Evolutionary conservation across 2,113 vertebrate species (phyloP).

Genomic region (Bungarus multicinctus): DNA sequence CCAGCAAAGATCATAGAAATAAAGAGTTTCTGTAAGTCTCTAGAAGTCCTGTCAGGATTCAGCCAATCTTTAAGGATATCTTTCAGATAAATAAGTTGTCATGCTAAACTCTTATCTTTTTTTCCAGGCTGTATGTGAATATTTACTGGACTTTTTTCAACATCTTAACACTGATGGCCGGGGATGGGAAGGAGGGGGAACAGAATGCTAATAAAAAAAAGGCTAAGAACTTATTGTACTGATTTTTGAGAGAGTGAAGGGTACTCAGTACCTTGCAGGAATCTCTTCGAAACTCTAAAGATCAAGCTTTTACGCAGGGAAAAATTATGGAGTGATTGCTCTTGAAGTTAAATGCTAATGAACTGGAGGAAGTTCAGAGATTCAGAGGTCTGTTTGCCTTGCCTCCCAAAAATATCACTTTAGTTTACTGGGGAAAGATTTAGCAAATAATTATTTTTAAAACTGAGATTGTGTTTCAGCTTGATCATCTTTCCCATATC

Average conservation of each 20-base stretch:
- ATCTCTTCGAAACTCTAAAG: conserved; percentile 50
- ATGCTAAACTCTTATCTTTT: conserved; percentile 27
- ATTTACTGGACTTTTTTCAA: not conserved
- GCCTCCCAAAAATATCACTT: no score
- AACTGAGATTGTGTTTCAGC: not conserved
- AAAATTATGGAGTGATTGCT: conserved; percentile 60
- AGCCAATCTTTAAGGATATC: conserved; percentile 43
- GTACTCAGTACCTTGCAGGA: conserved; percentile 58
- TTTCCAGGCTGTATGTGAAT: conserved; percentile 22
- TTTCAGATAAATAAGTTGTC: conserved; percentile 45
- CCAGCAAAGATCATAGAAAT: conserved; percentile 43
- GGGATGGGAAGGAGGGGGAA: not conserved
- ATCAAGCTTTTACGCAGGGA: conserved; percentile 50
- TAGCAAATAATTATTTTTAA: not conserved
- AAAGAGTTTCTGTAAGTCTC: conserved; percentile 31
- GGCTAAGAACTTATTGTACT: conserved; percentile 46
- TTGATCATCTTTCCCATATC: not conserved
- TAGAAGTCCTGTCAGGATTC: conserved; percentile 39
- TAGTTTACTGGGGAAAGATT: not conserved
- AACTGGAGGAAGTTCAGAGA: conserved; percentile 38
- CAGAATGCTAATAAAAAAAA: conserved; percentile 42
- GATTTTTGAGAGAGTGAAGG: conserved; percentile 54
- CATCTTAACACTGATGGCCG: conserved; percentile 2
- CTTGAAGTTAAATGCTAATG: conserved; percentile 52
- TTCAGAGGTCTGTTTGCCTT: conserved; percentile 16